These are phyloP conservation scores for Eupithecia dodoneata DNA, from an alignment of 2,888 invertebrate species.

Conservation along the genomic window DNA sequence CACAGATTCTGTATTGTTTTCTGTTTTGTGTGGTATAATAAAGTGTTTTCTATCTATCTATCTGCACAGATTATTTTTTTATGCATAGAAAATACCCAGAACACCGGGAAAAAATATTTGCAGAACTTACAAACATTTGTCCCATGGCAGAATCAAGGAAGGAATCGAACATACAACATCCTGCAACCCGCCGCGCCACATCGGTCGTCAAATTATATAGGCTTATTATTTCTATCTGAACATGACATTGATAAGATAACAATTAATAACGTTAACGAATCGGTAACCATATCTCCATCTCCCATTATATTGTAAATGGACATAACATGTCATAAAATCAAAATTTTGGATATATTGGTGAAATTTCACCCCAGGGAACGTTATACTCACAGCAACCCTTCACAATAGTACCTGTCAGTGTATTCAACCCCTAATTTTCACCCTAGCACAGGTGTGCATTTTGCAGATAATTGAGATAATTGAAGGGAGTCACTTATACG, in stretches of 20 bases:
- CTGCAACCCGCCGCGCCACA: too few species aligned
- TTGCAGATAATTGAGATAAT: conserved; percentile 56
- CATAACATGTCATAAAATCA: conserved; percentile 8
- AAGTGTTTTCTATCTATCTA: too few species aligned
- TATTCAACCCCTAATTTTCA: conserved; percentile 28
- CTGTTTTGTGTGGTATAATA: too few species aligned
- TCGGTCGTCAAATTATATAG: background rate
- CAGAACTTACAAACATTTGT: too few species aligned
- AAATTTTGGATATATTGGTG: conserved; percentile 8
- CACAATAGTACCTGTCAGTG: conserved; percentile 23
- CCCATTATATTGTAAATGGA: background rate
- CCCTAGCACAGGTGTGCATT: conserved; percentile 39
- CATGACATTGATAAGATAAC: background rate
- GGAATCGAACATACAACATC: too few species aligned
- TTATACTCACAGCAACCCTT: conserved; percentile 11
- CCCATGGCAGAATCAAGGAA: too few species aligned
- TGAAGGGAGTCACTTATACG: conserved; percentile 29
- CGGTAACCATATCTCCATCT: background rate
- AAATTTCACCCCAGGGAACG: conserved; percentile 11
- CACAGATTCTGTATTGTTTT: too few species aligned
- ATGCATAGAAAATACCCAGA: too few species aligned
- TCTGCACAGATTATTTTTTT: too few species aligned
- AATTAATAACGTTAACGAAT: background rate
- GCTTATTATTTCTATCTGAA: background rate
- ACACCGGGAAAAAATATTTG: too few species aligned